Conservation (phyloP, 2,888 invertebrate species). For the Andrena haemorrhoa region DNA sequence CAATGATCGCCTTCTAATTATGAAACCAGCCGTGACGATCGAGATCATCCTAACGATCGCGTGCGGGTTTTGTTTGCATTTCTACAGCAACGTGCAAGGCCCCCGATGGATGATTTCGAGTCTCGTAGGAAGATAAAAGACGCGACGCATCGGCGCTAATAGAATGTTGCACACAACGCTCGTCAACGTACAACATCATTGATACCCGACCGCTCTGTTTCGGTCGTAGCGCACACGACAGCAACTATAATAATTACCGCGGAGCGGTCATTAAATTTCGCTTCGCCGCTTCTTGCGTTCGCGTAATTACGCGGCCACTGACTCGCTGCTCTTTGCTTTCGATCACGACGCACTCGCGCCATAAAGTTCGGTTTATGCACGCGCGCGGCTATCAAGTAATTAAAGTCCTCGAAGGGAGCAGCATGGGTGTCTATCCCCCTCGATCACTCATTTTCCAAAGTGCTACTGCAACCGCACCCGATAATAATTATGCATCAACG, state of each 20-base stretch:
- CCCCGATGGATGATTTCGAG: not conserved
- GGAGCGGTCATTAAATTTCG: conserved; percentile 5
- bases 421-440: not conserved
- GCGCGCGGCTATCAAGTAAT: conserved; percentile 8
- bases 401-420: conserved; percentile 7
- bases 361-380: conserved; percentile 10
- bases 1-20: not conserved
- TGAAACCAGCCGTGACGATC: not conserved
- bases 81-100: not conserved
- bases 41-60: conserved; percentile 1
- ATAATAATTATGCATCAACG: not conserved
- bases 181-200: not conserved
- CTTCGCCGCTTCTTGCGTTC: conserved; percentile 6
- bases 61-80: not conserved
- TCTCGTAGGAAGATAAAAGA: not conserved
- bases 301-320: conserved; percentile 7
- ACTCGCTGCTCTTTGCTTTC: not conserved
- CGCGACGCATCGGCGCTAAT: conserved; percentile 14
- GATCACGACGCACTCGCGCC: conserved; percentile 1
- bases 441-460: not conserved
- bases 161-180: not conserved
- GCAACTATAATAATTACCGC: conserved; percentile 5
- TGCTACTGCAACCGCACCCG: not conserved
- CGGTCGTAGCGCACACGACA: not conserved
- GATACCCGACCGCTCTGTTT: not conserved